These are phyloP conservation scores for Apodemia mormo DNA, from an alignment of 2,888 invertebrate genomes.

Conservation along the genomic window DNA sequence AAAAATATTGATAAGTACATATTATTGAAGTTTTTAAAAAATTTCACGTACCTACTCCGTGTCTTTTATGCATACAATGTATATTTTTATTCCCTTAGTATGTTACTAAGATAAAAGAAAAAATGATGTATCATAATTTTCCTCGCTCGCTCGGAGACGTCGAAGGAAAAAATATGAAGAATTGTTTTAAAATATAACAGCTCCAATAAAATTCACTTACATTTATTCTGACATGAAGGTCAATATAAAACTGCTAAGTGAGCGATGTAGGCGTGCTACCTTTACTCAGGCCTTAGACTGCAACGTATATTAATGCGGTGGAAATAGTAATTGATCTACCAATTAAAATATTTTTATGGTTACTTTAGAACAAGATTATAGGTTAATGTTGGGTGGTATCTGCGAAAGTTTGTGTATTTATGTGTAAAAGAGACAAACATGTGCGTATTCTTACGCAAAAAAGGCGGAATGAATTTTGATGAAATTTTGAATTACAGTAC, in stretches of 20 bases:
- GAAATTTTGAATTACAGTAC: too few species aligned
- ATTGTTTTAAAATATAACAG: background rate
- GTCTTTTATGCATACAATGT: too few species aligned
- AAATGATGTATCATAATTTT: too few species aligned
- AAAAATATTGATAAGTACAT: too few species aligned
- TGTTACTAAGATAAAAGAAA: too few species aligned
- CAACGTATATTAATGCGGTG: conserved; percentile 27
- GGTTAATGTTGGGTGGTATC: background rate
- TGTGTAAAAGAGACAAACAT: background rate
- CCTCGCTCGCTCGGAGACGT: too few species aligned
- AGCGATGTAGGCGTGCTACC: conserved; percentile 39
- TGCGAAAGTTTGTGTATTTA: background rate
- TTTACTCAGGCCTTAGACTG: conserved; percentile 30
- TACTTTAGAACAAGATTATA: background rate
- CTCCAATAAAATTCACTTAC: conserved; percentile 26
- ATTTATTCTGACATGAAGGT: conserved; percentile 40
- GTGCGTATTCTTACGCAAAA: too few species aligned
- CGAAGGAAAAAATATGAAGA: background rate
- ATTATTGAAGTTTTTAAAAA: too few species aligned
- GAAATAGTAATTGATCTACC: conserved; percentile 26
- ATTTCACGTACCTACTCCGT: too few species aligned
- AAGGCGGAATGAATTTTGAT: too few species aligned
- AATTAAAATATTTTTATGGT: conserved; percentile 6
- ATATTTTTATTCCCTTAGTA: too few species aligned
- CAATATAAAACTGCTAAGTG: conserved; percentile 36